A percentile compares a stretch with the other conserved stretches of the same genome.
These are phyloP conservation scores for Pterostichus madidus DNA, from an alignment of 2,888 invertebrate species.

Conservation along the genomic window DNA sequence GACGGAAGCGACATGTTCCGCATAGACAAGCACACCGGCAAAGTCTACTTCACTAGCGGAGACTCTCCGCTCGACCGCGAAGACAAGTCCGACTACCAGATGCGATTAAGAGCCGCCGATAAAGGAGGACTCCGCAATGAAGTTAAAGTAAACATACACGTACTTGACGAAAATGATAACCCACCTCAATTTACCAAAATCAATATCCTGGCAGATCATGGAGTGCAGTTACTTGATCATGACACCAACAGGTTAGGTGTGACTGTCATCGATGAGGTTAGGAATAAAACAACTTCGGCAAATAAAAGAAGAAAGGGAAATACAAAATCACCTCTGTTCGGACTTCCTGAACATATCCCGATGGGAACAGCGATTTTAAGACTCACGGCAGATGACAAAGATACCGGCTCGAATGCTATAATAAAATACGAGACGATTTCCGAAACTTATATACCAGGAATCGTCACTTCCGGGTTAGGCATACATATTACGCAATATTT, in stretches of 20 bases:
- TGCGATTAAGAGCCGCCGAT: constrained; percentile 88
- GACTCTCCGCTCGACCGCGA: constrained; percentile 84
- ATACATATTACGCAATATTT: constrained; percentile 84
- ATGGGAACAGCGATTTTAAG: constrained; percentile 85
- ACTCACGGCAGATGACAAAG: constrained; percentile 86
- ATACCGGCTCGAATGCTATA: constrained; percentile 85
- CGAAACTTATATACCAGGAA: constrained; percentile 82
- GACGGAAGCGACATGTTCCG: constrained; percentile 87
- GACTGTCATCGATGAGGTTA: constrained; percentile 77
- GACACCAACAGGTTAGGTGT: constrained; percentile 79
- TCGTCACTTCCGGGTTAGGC: constrained; percentile 77
- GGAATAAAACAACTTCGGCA: constrained; percentile 32
- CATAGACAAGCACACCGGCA: constrained; percentile 83
- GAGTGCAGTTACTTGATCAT: constrained; percentile 83
- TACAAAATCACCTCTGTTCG: constrained; percentile 81
- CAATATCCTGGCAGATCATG: constrained; percentile 84
- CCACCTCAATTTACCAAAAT: constrained; percentile 86
- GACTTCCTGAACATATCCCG: constrained; percentile 85
- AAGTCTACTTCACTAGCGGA: constrained; percentile 80
- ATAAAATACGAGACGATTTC: constrained; percentile 86
- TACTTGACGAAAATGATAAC: constrained; percentile 92
- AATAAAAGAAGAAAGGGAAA: constrained; percentile 45
- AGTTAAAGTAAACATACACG: constrained; percentile 84
- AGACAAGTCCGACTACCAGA: constrained; percentile 82
- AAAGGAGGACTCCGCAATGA: constrained; percentile 87